Conservation (phyloP, 2,888 invertebrate genomes). For the Chymomyza amoena region DNA sequence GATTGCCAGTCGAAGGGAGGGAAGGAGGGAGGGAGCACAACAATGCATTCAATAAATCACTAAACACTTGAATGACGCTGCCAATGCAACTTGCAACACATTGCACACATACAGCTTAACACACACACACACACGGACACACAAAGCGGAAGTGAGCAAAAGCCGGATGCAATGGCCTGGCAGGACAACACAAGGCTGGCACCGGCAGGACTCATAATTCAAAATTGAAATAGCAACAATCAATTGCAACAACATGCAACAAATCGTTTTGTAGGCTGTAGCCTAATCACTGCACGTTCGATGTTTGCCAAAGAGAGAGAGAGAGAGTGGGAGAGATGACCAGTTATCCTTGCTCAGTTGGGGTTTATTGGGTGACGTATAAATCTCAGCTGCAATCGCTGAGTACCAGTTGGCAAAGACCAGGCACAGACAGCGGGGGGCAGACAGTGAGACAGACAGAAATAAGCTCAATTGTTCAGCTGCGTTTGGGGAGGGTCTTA, state of each 20-base stretch:
- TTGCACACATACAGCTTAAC: conserved; percentile 38
- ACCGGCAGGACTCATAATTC: conserved; percentile 67
- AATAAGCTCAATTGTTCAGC: conserved; percentile 31
- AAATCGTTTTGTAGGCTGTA: conserved; percentile 62
- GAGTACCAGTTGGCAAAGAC: neutral
- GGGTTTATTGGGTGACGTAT: conserved; percentile 42
- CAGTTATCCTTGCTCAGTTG: conserved; percentile 6
- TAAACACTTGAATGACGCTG: conserved; percentile 71
- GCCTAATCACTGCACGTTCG: conserved; percentile 65
- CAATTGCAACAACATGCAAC: conserved; percentile 76
- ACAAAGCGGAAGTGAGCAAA: conserved; percentile 41
- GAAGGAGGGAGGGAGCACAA: conserved; percentile 7
- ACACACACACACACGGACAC: conserved; percentile 13
- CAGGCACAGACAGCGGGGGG: conserved; percentile 26
- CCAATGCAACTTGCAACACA: conserved; percentile 72
- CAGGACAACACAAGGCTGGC: conserved; percentile 7
- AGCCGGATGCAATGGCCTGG: conserved; percentile 50
- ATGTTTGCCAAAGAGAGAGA: neutral
- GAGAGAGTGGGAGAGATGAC: conserved; percentile 2
- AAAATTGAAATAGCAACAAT: conserved; percentile 77
- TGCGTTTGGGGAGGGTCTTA: neutral
- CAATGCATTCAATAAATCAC: conserved; percentile 75
- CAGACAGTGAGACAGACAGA: neutral
- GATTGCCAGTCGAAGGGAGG: too few species aligned
- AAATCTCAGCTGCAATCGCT: conserved; percentile 51